Evolutionary conservation across 2,797 vertebrate species (phyloP), one percentile per base, ranked within the genome.

Genomic region (Phataginus tricuspis): DNA sequence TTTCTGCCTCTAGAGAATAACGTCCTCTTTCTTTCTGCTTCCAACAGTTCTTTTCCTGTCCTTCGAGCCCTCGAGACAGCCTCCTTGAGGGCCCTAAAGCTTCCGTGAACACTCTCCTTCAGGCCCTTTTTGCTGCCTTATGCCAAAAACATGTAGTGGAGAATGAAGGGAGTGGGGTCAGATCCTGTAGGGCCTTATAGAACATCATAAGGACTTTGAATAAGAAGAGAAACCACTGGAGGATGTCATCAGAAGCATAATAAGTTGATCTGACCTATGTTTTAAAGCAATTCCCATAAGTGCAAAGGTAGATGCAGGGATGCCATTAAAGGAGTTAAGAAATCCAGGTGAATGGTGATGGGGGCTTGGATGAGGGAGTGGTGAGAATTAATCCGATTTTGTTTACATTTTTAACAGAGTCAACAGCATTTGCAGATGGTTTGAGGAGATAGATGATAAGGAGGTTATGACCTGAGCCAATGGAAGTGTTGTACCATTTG

Each of bases 41-140:
- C 37, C 18, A 16, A 23, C 29, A 34, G 78, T 13, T 92, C 89
- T 78, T 96, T 78, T 74, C 77, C 72, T 94, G 83, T 94, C 13
- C 74, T 39, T 45, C 68, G n/a, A 39, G 42, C 13, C 34, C 3
- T 93, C 42, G 10, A 23, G 14, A 39, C 9, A 84, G 11, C 34
- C 42, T 82, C 13, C n/a, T 45, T 49, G 64, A 83, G 29, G 63
- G 25, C 27, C 72, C 68, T 21, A 2, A 18, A 31, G 4, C n/a
- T 90, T 72, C 66, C 55, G 18, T 23, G 37, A 7, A 79, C 78
- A 12, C 10, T 75, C 19, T 69, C 25, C 27, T 42, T 51, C 25
- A 90, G 71, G 31, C 51, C 19, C 49, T 86, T 89, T 23, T 34
- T 77, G 39, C 31, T 57, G 21, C 49, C 7, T 61, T 34, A 31